A percentile compares a stretch with the other conserved stretches of the same genome.
These are phyloP conservation scores for Takifugu flavidus DNA, from an alignment of 2,113 vertebrate genomes.

Conservation along the genomic window DNA sequence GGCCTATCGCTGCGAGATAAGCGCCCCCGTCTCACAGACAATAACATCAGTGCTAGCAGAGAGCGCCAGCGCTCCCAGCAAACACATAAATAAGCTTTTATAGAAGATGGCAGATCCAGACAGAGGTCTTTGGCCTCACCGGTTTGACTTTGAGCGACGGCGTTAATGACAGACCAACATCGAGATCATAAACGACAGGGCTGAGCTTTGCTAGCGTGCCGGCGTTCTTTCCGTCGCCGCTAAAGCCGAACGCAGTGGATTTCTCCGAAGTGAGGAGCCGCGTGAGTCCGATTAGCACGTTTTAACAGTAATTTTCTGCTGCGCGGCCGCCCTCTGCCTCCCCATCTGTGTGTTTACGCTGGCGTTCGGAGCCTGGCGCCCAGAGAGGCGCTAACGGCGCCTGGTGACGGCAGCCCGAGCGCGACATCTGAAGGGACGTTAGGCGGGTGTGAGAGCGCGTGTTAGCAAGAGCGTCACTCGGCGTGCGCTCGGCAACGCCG, in stretches of 20 bases:
- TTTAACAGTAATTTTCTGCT: conserved; percentile 44
- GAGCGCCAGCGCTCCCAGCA: neutral
- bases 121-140: conserved; percentile 21
- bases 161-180: neutral
- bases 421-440: conserved; percentile 39
- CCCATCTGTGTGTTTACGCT: conserved; percentile 71
- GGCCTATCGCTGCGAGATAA: conserved; percentile 72
- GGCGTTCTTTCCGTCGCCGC: no score
- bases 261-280: conserved; percentile 14
- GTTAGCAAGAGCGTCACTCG: conserved; percentile 18
- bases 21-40: conserved; percentile 58
- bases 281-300: conserved; percentile 44
- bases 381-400: conserved; percentile 59
- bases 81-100: neutral
- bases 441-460: conserved; percentile 30
- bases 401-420: conserved; percentile 52
- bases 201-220: no score
- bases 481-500: conserved; percentile 27
- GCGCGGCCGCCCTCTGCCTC: conserved; percentile 51
- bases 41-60: conserved; percentile 45
- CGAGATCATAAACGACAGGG: neutral
- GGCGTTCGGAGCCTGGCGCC: conserved; percentile 58
- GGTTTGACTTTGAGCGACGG: conserved; percentile 29
- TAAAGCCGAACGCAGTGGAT: conserved; percentile 7
- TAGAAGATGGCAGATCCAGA: conserved; percentile 23